phyloP scores from a whole-genome alignment of 2,113 vertebrate species.

The Dolichallabes microphthalmus region DNA sequence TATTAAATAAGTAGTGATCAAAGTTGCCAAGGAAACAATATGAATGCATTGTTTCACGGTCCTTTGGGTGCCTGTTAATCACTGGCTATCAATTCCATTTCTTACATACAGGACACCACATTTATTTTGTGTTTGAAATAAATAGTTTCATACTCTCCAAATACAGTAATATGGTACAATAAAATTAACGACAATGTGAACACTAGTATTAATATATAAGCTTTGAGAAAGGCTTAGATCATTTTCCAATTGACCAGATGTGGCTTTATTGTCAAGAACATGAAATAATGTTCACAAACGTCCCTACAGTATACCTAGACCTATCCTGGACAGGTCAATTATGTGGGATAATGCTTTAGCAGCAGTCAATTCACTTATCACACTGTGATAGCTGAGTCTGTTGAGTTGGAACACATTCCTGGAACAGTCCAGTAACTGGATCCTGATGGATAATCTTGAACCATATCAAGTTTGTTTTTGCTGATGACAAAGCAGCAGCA shows the following conservation, averaged over 20 bases:
- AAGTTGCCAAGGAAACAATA: neutral
- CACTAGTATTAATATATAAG: neutral
- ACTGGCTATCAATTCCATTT: neutral
- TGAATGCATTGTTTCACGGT: neutral
- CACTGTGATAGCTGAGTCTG: neutral
- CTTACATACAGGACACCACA: neutral
- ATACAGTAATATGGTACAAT: neutral
- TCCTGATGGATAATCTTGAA: neutral
- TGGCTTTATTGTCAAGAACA: neutral
- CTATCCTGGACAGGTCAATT: neutral
- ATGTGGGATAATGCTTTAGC: neutral
- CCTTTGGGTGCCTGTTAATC: neutral
- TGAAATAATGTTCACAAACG: neutral
- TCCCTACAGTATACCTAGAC: neutral
- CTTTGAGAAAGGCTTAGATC: neutral
- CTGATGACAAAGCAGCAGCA: neutral
- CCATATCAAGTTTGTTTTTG: neutral
- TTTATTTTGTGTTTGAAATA: too few species aligned
- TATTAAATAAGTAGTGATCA: neutral
- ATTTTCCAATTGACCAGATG: neutral
- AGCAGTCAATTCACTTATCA: neutral
- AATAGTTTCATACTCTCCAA: neutral
- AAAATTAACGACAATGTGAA: too few species aligned
- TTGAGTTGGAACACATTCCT: neutral
- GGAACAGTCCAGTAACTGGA: neutral